phyloP scores from a whole-genome alignment of 2,888 invertebrate genomes.

The Carpatolechia fugitivella region DNA sequence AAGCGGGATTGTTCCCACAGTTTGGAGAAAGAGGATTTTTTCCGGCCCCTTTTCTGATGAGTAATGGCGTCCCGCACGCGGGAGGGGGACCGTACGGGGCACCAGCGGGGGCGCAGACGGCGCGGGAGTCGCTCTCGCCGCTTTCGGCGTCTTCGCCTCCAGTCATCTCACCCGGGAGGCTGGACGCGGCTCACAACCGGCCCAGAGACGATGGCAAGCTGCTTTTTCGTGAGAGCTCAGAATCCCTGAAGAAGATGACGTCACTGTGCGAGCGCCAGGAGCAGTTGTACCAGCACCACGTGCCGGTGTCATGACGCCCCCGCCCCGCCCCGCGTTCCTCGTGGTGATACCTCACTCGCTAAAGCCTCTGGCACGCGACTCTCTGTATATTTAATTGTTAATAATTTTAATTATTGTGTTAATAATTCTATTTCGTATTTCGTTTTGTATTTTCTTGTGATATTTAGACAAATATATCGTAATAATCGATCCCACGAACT shows the following conservation, averaged over 20 bases:
- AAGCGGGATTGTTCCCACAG: slow-evolving; percentile 67
- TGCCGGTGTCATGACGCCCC: slow-evolving; percentile 76
- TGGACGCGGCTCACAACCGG: slow-evolving; percentile 67
- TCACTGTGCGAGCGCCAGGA: slow-evolving; percentile 76
- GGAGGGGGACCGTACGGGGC: slow-evolving; percentile 62
- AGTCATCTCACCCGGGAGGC: slow-evolving; percentile 67
- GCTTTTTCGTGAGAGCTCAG: slow-evolving; percentile 77
- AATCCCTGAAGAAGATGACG: slow-evolving; percentile 76
- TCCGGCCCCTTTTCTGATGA: slow-evolving; percentile 67
- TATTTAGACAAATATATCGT: slow-evolving; percentile 78
- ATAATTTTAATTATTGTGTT: slow-evolving; percentile 77
- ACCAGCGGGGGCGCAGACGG: slow-evolving; percentile 61
- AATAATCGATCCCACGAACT: slow-evolving; percentile 75
- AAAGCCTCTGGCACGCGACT: slow-evolving; percentile 44
- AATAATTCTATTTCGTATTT: slow-evolving; percentile 73
- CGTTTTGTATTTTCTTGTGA: slow-evolving; percentile 79
- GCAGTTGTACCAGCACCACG: slow-evolving; percentile 76
- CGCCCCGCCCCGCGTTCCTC: slow-evolving; percentile 56
- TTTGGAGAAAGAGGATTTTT: slow-evolving; percentile 66
- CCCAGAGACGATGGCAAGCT: slow-evolving; percentile 67
- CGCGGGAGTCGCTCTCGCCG: slow-evolving; percentile 69
- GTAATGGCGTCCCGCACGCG: slow-evolving; percentile 57
- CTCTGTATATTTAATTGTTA: slow-evolving; percentile 74
- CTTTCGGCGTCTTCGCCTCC: slow-evolving; percentile 72
- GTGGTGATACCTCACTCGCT: slow-evolving; percentile 63